These are phyloP conservation scores for Ptychodera flava DNA, from an alignment of 35 echinoderm and acorn worm genomes.

Conservation along the genomic window DNA sequence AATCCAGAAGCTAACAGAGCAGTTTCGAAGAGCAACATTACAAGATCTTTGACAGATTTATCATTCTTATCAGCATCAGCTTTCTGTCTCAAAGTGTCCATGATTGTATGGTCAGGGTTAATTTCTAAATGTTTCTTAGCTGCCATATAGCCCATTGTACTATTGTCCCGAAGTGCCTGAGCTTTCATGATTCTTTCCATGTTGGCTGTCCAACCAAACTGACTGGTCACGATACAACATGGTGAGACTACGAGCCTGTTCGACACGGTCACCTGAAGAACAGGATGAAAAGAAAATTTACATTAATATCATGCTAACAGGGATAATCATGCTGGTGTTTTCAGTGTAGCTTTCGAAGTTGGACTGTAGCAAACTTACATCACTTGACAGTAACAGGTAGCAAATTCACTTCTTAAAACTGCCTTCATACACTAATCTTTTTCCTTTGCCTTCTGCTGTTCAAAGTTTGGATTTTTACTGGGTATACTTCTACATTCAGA, in stretches of 20 bases:
- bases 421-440: too few species aligned
- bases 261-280: conserved; percentile 76
- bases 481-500: too few species aligned
- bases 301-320: too few species aligned
- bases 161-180: conserved; percentile 88
- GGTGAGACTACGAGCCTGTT: conserved; percentile 87
- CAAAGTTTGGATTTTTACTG: too few species aligned
- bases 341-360: too few species aligned
- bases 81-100: conserved; percentile 79
- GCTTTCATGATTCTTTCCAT: conserved; percentile 99
- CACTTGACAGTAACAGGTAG: too few species aligned
- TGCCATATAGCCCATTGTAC: conserved; percentile 99
- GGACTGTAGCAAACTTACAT: too few species aligned
- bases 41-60: conserved; percentile 97
- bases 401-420: too few species aligned
- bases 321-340: too few species aligned
- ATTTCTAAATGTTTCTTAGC: conserved; percentile 98
- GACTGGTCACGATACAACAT: conserved; percentile 97
- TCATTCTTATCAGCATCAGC: conserved; percentile 98
- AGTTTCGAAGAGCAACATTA: conserved; percentile 97
- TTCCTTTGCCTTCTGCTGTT: too few species aligned
- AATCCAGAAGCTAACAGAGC: conserved; percentile 93
- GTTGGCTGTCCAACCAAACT: conserved; percentile 98
- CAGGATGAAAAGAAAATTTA: conserved; percentile 7
- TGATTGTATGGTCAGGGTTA: conserved; percentile 95